Base-by-base conservation (phyloP, 2,113 vertebrate genomes). In the Bungarus multicinctus region DNA sequence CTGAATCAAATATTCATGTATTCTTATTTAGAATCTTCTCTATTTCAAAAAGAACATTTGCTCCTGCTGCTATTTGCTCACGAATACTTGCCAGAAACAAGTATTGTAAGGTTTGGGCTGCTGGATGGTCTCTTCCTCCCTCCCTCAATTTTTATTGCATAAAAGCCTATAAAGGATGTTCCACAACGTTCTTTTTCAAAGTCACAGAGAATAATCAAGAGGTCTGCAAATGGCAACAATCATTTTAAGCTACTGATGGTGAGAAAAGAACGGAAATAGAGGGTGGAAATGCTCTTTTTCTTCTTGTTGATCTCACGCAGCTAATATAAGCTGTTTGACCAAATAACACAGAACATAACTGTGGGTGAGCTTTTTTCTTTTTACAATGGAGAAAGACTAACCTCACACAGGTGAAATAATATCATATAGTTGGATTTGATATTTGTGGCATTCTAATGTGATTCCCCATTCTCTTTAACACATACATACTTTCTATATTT, bases 151-250 rank as follows among this genome's bases (percentile, higher is more conserved):
- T 89, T 92, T 87, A 88, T 89, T 88, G 50, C 27, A 89, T 89
- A 55, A 89, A 89, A 43, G 55, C 43, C 10, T 39, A 39, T 39
- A 74, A 74, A 74, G n/a, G 39, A 52, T 54, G 47, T 34, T 69
- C 34, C 60, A 74, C 43, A 89, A 43, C 57, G 16, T 92, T 81
- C 91, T 34, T 52, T 92, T 89, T 89, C 34, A 47, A 92, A 89
- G 60, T 45, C 60, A 89, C n/a, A 53, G 60, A 74, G n/a, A 54
- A 81, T 30, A 69, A 69, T 52, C 55, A 88, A 20, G 91, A 88
- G 47, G 25, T 60, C 69, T 74, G 58, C 64, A 85, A 81, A 92
- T 27, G 45, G 45, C 18, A 53, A n/a, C 81, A 87, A 50, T 91
- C 39, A 91, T 87, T 23, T 53, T 55, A 57, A 54, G 90, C 55